Evolutionary conservation across 2,888 invertebrate species (phyloP), one percentile per base, ranked within the genome.

Genomic region (Andrena trimmerana): DNA sequence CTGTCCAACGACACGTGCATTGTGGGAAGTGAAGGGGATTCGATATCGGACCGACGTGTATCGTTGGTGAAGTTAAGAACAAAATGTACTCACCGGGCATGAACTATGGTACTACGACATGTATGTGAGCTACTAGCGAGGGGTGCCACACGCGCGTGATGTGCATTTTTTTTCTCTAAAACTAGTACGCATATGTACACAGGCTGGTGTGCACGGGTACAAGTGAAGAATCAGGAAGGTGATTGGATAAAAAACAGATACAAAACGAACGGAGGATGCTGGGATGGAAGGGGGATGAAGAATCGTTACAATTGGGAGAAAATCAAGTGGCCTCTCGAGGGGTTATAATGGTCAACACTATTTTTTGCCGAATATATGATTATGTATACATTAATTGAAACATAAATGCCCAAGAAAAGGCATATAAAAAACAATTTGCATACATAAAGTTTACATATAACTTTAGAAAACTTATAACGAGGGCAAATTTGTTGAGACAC

Each of bases 11-110:
- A 27, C 10, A 8, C 1, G 57, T 2, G 24, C 24, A 27, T 27
- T 24, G 10, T 13, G 8, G 20, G 20, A 24, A 24, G 20, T 2
- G 29, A 5, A n/a, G n/a, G 5, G 20, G 24, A 10, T 59, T 79
- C 69, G 10, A 80, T 60, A 77, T 84, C 84, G 69, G 76, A 74
- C 67, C 63, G 31, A 65, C 54, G 75, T 78, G 78, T 67, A 36
- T 52, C 54, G 60, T n/a, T 48, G 82, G 76, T 81, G 80, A 75
- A 88, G 80, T 90, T 85, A 88, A 90, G 87, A 91, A 92, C 91
- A 91, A 92, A 91, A 90, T 92, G 89, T 93, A 93, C 93, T 93
- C 93, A 93, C 93, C 93, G 29, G 82, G 85, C 78, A 89, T 77
- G 86, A 89, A 90, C 83, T 87, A 89, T 89, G 90, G 89, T 90